Conservation (phyloP, 2,113 vertebrate species). For the Aleadryas rufinucha region DNA sequence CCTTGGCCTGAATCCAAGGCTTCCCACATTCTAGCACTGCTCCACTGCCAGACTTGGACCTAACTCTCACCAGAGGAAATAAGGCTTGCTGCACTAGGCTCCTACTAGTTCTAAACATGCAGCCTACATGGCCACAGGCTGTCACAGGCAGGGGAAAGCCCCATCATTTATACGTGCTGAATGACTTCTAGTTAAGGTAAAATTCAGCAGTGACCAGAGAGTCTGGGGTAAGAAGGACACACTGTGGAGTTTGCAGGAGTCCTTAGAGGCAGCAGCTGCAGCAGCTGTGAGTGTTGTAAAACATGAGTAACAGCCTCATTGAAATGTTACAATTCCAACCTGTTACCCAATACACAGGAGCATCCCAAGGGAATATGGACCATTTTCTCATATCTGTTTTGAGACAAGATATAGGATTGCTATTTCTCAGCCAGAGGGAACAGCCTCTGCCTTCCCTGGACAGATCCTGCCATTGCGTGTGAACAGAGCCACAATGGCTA, state of each 20-base stretch:
- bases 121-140: not conserved
- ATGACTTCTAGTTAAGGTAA: not conserved
- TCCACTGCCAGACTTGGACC: not conserved
- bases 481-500: not conserved
- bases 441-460: not conserved
- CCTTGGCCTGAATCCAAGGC: not conserved
- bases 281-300: not conserved
- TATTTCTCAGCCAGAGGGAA: not conserved
- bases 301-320: not conserved
- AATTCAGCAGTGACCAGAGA: not conserved
- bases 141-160: not conserved
- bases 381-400: not conserved
- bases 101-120: not conserved
- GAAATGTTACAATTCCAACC: not conserved
- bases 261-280: not conserved
- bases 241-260: not conserved
- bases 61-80: not conserved
- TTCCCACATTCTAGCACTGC: not conserved
- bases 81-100: not conserved
- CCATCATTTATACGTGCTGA: not conserved
- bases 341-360: not conserved
- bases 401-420: not conserved
- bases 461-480: not conserved
- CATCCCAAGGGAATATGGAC: not conserved
- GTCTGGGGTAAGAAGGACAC: not conserved